Conservation (phyloP, 2,888 invertebrate species). For the Magallana nippona region DNA sequence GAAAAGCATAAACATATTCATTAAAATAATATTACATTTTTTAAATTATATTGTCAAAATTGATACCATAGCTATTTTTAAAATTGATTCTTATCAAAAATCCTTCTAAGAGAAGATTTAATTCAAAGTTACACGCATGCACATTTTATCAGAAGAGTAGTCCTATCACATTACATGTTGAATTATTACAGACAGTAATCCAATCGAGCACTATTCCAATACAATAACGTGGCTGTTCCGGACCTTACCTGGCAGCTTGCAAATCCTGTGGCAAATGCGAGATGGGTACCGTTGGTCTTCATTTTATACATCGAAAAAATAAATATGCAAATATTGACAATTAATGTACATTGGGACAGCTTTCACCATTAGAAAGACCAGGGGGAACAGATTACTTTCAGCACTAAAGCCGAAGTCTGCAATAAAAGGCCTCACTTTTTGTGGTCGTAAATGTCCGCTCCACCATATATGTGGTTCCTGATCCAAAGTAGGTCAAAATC, state of each 20-base stretch:
- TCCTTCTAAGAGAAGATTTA: no score
- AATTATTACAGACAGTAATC: background rate
- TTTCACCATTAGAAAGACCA: conserved; percentile 6
- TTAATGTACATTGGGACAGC: conserved; percentile 20
- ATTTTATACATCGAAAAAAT: conserved; percentile 32
- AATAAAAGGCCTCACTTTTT: conserved; percentile 6
- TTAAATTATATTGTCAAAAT: no score
- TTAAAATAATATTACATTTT: no score
- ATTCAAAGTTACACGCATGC: background rate
- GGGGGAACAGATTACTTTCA: background rate
- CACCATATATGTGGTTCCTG: background rate
- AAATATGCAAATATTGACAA: conserved; percentile 35
- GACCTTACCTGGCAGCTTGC: background rate
- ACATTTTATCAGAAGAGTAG: background rate
- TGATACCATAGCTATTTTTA: no score
- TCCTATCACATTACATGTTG: conserved; percentile 13
- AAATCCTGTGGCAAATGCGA: conserved; percentile 20
- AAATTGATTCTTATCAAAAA: no score
- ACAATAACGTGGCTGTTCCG: background rate
- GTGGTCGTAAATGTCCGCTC: conserved; percentile 3
- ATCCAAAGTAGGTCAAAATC: conserved; percentile 7
- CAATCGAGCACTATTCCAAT: background rate
- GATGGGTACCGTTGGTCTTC: background rate
- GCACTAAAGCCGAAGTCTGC: conserved; percentile 12
- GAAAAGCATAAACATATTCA: no score